These are phyloP conservation scores for Drosophila rhopaloa DNA, from an alignment of 1,140 invertebrate species.

Conservation along the genomic window DNA sequence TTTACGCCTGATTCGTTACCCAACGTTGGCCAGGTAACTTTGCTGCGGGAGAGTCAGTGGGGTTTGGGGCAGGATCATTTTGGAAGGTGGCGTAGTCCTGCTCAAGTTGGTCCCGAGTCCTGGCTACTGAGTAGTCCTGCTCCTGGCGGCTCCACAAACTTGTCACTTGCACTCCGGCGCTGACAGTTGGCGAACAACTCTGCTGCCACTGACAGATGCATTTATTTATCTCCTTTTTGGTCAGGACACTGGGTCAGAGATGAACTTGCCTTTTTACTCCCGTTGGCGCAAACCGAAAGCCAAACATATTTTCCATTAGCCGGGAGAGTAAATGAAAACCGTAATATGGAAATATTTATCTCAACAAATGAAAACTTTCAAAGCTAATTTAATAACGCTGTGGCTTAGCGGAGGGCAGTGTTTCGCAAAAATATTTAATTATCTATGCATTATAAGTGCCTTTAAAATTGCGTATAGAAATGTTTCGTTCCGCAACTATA, in stretches of 20 bases:
- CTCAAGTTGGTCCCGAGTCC: not conserved
- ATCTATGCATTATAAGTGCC: constrained; percentile 52
- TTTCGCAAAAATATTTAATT: constrained; percentile 63
- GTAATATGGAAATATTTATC: constrained; percentile 26
- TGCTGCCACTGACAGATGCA: constrained; percentile 65
- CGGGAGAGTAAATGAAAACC: constrained; percentile 30
- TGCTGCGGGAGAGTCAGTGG: constrained; percentile 2
- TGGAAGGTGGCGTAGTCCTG: constrained; percentile 32
- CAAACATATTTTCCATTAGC: constrained; percentile 54
- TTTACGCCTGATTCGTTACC: constrained; percentile 72
- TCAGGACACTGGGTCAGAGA: constrained; percentile 6
- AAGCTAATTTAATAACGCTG: constrained; percentile 28
- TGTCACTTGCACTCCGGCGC: constrained; percentile 68
- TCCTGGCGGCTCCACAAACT: constrained; percentile 43
- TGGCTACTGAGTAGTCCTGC: constrained; percentile 8
- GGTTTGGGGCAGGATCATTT: constrained; percentile 18
- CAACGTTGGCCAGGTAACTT: constrained; percentile 71
- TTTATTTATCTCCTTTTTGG: constrained; percentile 61
- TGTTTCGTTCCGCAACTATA: too few relatives aligned
- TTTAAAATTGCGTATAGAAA: constrained; percentile 34
- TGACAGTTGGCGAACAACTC: constrained; percentile 70
- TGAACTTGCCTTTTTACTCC: constrained; percentile 21
- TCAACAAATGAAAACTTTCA: constrained; percentile 8
- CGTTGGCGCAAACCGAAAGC: constrained; percentile 32
- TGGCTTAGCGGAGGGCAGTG: too few relatives aligned